Base-by-base conservation (phyloP, 2,113 vertebrate genomes). In the Cavia porcellus region DNA sequence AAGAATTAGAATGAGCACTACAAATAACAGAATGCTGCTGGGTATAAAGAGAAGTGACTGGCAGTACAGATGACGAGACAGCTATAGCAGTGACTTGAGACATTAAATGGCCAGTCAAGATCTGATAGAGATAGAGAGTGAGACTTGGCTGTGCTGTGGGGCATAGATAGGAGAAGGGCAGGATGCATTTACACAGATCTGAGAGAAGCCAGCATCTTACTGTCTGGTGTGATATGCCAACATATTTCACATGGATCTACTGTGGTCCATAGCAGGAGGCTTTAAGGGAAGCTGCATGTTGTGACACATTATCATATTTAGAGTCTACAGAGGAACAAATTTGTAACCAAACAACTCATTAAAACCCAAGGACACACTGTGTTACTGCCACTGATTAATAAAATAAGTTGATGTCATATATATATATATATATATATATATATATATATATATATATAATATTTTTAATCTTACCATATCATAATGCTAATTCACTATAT, bases 121-220 rank as follows among this genome's bases (percentile, higher is more conserved):
- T 86, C 79, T 80, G 55, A 95, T 47, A 86, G 64, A 89, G 70
- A 88, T 84, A 38, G 92, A 86, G 68, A 70, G 52, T 74, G 61
- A 87, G 88, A 66, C 42, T n/a, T 81, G 52, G 14, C 66, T 88
- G 59, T 88, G 42, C 35, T 28, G 12, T 0, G 75, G 20, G 20
- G 6, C 13, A 19, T 1, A 45, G 74, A 61, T 25, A 80, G 75
- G 47, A 30, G 47, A 6, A 32, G 10, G 1, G 42, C 75, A 88
- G 92, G 81, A 79, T 38, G 28, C 15, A 74, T 74, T 88, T 52
- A 75, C 66, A 38, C 30, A n/a, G 28, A 86, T 89, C 85, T 4
- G 7, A 91, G 2, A 47, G 77, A 84, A 82, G 38, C 0, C 2
- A 32, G 14, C 0, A 19, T 10, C 0, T 1, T 11, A 14, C 20